Evolutionary conservation across 2,888 invertebrate genomes (phyloP), one percentile per base, ranked within the genome.

Genomic region (Sicus ferrugineus): DNA sequence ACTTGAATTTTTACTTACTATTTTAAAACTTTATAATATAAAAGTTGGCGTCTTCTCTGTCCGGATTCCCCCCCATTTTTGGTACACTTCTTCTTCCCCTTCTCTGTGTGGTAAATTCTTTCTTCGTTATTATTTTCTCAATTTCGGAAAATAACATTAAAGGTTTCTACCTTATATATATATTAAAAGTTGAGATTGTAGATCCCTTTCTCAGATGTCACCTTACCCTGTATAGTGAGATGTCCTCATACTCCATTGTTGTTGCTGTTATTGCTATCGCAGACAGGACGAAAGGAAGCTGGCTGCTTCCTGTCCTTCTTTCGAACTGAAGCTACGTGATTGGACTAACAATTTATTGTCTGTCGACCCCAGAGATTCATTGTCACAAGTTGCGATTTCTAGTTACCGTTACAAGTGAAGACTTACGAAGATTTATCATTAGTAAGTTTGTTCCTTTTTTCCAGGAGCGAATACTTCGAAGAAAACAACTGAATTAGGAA

Each of bases 331-430:
- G 79, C 73, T 83, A 83, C 83, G 83, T 83, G 83, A 81, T 78
- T 77, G 77, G 83, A 83, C 83, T 83, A 82, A n/a, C 4, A 81
- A 82, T 81, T 81, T 83, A 82, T 81, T 81, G 78, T 75, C 70
- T 75, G 58, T 66, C 71, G 71, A 72, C 73, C 70, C 74, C 74
- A 54, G 71, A 72, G 72, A 73, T 74, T 73, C 73, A 73, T 73
- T 74, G 74, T 74, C 72, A 74, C 70, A 69, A 56, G 30, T 38
- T n/a, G 48, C 34, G 28, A 23, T 52, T 34, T 54, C 54, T 65
- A 42, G 28, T 38, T 66, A 58, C 38, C 46, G 26, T 46, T 30
- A 48, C 21, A 46, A 63, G 28, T 63, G 31, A 48, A 63, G 63
- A 63, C 23, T n/a, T n/a, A n/a, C n/a, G n/a, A n/a, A 63, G 48